These are phyloP conservation scores for Nomada goodeniana DNA, from an alignment of 2,888 invertebrate species.

Conservation along the genomic window DNA sequence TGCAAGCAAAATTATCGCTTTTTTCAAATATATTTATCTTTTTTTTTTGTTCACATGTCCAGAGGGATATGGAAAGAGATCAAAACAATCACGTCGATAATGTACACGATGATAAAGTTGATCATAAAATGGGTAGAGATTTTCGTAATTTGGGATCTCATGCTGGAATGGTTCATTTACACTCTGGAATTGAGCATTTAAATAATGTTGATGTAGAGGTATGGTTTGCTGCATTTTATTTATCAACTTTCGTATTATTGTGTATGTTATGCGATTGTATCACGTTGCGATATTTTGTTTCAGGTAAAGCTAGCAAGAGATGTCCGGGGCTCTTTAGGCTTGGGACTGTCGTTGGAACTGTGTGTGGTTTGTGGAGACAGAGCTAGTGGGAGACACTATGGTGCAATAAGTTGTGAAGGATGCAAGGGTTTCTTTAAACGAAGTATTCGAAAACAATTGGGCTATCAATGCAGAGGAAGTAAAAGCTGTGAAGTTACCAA, in stretches of 20 bases:
- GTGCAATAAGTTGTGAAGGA: conserved; percentile 96
- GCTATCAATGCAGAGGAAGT: conserved; percentile 97
- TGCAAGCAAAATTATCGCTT: neutral
- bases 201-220: conserved; percentile 81
- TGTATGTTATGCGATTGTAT: neutral
- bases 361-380: conserved; percentile 98
- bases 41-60: conserved; percentile 14
- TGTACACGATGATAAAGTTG: conserved; percentile 79
- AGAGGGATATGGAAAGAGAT: conserved; percentile 77
- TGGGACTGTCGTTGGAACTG: conserved; percentile 90
- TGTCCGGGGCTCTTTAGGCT: conserved; percentile 81
- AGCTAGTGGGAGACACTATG: conserved; percentile 98
- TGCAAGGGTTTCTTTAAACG: conserved; percentile 99
- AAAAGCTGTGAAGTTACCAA: conserved; percentile 99
- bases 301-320: conserved; percentile 82
- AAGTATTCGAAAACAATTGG: conserved; percentile 97
- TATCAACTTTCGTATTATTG: neutral
- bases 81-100: conserved; percentile 79
- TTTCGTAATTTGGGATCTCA: conserved; percentile 79
- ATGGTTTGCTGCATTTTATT: conserved; percentile 7
- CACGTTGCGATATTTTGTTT: conserved; percentile 20
- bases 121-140: conserved; percentile 80
- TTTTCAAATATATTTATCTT: conserved; percentile 7
- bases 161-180: conserved; percentile 79
- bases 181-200: conserved; percentile 80